These are phyloP conservation scores for Drosophila obscura DNA, from an alignment of 1,140 invertebrate species.

Conservation along the genomic window DNA sequence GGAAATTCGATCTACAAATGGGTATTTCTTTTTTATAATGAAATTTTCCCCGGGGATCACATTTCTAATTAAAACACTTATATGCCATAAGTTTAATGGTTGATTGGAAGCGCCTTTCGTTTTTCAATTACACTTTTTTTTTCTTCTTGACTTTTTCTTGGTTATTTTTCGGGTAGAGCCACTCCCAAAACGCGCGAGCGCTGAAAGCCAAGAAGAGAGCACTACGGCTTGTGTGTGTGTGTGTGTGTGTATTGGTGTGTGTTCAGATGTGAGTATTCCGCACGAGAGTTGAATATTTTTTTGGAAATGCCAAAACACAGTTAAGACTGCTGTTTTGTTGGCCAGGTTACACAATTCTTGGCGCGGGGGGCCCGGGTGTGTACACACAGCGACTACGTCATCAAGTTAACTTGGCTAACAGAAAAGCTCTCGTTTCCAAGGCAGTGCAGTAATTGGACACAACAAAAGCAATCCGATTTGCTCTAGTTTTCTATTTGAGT, in stretches of 20 bases:
- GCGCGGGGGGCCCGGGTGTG: neutral
- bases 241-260: constrained; percentile 20
- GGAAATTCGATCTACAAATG: constrained; percentile 26
- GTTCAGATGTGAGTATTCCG: constrained; percentile 10
- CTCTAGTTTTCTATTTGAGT: constrained; percentile 35
- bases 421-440: constrained; percentile 43
- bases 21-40: neutral
- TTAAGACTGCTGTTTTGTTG: constrained; percentile 51
- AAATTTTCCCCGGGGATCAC: neutral
- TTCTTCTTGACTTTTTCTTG: constrained; percentile 29
- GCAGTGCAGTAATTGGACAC: constrained; percentile 39
- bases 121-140: constrained; percentile 35
- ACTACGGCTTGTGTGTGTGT: constrained; percentile 9
- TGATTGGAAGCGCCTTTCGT: neutral
- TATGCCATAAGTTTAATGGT: neutral
- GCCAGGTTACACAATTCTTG: constrained; percentile 68
- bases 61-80: too few relatives aligned
- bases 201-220: constrained; percentile 64
- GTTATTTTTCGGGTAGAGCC: constrained; percentile 64
- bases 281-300: constrained; percentile 41
- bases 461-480: constrained; percentile 31
- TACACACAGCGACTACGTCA: constrained; percentile 62
- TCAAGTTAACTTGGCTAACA: constrained; percentile 31
- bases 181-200: constrained; percentile 68
- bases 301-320: constrained; percentile 77